These are phyloP conservation scores for Chloropsis hardwickii DNA, from an alignment of 2,113 vertebrate genomes.

Conservation along the genomic window DNA sequence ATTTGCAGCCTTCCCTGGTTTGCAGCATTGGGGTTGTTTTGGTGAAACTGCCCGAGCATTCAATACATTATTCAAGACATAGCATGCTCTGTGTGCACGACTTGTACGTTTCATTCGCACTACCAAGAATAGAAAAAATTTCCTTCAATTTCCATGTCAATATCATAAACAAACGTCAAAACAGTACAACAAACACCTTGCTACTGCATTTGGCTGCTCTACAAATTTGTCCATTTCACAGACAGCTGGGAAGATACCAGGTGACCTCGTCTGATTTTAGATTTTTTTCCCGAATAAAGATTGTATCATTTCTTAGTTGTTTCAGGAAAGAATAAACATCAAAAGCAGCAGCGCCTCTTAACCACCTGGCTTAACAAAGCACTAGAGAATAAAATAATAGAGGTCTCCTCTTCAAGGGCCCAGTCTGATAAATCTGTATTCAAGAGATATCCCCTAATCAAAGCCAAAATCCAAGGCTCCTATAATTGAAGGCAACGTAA, in stretches of 20 bases:
- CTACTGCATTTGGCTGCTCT: not conserved
- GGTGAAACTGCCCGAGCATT: not conserved
- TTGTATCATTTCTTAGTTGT: not conserved
- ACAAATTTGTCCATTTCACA: not conserved
- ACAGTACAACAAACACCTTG: not conserved
- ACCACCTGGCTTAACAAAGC: not conserved
- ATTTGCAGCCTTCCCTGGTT: not conserved
- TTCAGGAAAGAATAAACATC: not conserved
- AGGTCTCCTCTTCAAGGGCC: not conserved
- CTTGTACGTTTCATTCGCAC: not conserved
- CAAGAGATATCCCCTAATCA: not conserved
- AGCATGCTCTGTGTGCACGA: fast-evolving
- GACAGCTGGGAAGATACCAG: not conserved
- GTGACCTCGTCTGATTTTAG: not conserved
- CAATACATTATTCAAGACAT: fast-evolving
- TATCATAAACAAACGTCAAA: not conserved
- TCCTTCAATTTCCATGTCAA: not conserved
- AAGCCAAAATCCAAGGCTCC: not conserved
- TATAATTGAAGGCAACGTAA: not conserved
- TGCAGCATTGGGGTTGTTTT: not conserved
- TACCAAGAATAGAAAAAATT: not conserved
- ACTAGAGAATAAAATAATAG: not conserved
- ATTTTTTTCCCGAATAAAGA: not conserved
- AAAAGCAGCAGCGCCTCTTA: not conserved
- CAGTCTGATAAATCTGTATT: not conserved